Percentiles rank a stretch among this genome's conserved stretches.
Evolutionary conservation across 1,140 invertebrate genomes (phyloP).

Genomic region (Aradophagus sp.): DNA sequence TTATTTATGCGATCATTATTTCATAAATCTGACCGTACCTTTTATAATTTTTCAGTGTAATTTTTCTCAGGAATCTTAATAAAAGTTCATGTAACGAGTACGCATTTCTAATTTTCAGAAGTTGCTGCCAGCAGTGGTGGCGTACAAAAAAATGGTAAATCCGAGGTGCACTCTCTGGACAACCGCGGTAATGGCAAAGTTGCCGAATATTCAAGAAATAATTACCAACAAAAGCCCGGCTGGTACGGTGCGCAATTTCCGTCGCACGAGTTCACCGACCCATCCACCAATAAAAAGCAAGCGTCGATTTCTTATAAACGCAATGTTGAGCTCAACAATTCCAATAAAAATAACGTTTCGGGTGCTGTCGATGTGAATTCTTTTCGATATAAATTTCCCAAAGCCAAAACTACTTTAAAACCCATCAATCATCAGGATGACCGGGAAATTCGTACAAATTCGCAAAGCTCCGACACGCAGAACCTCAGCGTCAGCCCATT

Average conservation of each 20-base stretch:
- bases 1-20: no score
- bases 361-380: conserved; percentile 41
- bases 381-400: conserved; percentile 59
- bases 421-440: conserved; percentile 33
- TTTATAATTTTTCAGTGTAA: no score
- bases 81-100: no score
- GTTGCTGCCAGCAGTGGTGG: no score
- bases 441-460: conserved; percentile 39
- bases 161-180: conserved; percentile 2
- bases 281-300: conserved; percentile 21
- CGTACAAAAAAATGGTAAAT: conserved; percentile 21
- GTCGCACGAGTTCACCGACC: conserved; percentile 26
- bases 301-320: conserved; percentile 36
- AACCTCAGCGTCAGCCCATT: conserved; percentile 42
- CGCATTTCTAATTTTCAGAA: conserved; percentile 47
- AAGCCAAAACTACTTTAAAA: conserved; percentile 36
- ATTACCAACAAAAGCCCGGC: conserved; percentile 29
- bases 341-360: conserved; percentile 19
- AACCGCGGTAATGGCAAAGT: conserved; percentile 16
- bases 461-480: conserved; percentile 35
- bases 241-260: conserved; percentile 15
- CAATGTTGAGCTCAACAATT: conserved; percentile 16
- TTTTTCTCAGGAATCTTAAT: no score
- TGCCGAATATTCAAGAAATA: conserved; percentile 14
- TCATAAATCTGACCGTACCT: no score